Evolutionary conservation across 53 echinoderm and acorn worm species (phyloP), one percentile per base, ranked within the genome.

Genomic region (Mesocentrotus franciscanus): DNA sequence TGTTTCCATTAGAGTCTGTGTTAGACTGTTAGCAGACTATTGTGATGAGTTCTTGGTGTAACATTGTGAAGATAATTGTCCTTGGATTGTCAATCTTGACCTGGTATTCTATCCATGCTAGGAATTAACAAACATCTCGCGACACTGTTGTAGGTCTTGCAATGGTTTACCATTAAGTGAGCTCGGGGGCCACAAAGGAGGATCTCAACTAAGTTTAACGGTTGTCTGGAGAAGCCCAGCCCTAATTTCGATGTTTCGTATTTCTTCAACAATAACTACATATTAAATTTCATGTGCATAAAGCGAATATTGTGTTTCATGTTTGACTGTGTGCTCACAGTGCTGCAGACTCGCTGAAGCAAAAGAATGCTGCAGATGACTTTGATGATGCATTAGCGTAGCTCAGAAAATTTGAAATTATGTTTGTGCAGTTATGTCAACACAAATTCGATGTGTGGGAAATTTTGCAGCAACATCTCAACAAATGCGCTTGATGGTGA

Each of bases 101-200:
- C 81, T 81, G 42, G 81, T 81, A 81, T 81, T 18, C 42, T 13
- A 81, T 0, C 2, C 9, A 81, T 81, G 81, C 42, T 39, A 18
- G 33, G 81, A 81, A 81, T 81, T 81, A 81, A 81, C 42, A 81
- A 81, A 81, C 81, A 81, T 39, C 81, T 81, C 42, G 20, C 81
- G 6, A 27, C 39, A 13, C 79, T 39, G 39, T 36, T 42, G 16
- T 79, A 20, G 71, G 16, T 66, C 22, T 1, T 17, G 18, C 66
- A 75, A 75, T 3, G 32, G 75, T 75, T 30, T 15, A 14, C 76
- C 76, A n/a, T n/a, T n/a, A 33, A 76, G 76, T 27, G n/a, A 76
- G 30, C 76, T 76, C 33, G 13, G 76, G 76, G 76, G 76, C 76
- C 76, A 76, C 76, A 33, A 76, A 32, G 6, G 13, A 76, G 76